phyloP scores from a whole-genome alignment of 2,888 invertebrate species.

The Cecidostiba fungosa region DNA sequence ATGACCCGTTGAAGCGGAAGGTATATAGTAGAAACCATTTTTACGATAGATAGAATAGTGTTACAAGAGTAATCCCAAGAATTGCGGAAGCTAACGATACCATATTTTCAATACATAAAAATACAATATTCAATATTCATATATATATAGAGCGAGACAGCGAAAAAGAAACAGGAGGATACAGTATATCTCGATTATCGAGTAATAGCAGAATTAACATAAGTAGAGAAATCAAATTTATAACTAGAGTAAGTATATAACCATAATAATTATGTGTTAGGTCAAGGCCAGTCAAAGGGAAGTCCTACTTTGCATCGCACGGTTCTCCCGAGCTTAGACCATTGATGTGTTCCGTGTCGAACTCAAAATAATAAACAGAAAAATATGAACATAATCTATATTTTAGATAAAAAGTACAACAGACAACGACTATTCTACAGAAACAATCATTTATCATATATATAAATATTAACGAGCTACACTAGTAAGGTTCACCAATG shows the following conservation, averaged over 20 bases:
- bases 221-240: constrained; percentile 27
- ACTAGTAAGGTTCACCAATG: not conserved
- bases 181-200: constrained; percentile 35
- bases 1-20: constrained; percentile 21
- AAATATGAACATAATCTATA: not conserved
- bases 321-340: constrained; percentile 1
- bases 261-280: constrained; percentile 27
- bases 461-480: not conserved
- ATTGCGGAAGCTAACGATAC: constrained; percentile 47
- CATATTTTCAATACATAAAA: constrained; percentile 29
- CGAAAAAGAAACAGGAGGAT: constrained; percentile 40
- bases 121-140: constrained; percentile 47
- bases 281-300: constrained; percentile 34
- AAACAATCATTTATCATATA: not conserved
- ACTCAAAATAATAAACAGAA: not conserved
- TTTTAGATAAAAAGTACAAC: not conserved
- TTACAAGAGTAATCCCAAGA: constrained; percentile 16
- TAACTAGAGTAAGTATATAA: constrained; percentile 21
- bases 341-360: not conserved
- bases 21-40: constrained; percentile 13
- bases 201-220: constrained; percentile 27
- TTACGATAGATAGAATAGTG: constrained; percentile 28
- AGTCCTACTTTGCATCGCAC: constrained; percentile 43
- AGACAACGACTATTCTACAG: not conserved
- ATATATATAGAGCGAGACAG: constrained; percentile 46